These are phyloP conservation scores for Synergus laeviventris DNA, from an alignment of 2,888 invertebrate genomes.

Conservation along the genomic window DNA sequence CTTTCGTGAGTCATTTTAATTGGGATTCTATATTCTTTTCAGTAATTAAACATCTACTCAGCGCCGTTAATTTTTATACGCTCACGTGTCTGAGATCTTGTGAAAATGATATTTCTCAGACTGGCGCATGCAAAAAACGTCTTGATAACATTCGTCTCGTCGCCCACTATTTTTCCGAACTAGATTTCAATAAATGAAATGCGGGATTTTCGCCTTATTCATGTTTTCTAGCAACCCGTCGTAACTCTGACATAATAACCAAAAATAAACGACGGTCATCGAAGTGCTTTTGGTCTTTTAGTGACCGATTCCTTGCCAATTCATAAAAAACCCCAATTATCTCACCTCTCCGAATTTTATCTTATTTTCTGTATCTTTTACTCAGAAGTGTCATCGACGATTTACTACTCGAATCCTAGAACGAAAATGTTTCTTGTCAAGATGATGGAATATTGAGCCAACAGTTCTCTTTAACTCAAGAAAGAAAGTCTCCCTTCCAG, in stretches of 20 bases:
- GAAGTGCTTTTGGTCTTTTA: neutral
- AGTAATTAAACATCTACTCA: slow-evolving; percentile 13
- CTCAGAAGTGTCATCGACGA: neutral
- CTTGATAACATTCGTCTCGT: neutral
- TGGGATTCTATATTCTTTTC: slow-evolving; percentile 5
- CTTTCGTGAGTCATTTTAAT: slow-evolving; percentile 22
- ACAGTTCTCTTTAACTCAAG: neutral
- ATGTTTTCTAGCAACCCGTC: neutral
- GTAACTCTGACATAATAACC: slow-evolving; percentile 50
- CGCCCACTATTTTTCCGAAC: slow-evolving; percentile 9
- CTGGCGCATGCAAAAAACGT: neutral
- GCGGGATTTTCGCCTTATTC: slow-evolving; percentile 48
- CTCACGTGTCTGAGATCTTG: neutral
- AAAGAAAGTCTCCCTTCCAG: too few relatives aligned
- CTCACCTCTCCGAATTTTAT: neutral
- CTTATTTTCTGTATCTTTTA: neutral
- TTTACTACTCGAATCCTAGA: neutral
- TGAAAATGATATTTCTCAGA: neutral
- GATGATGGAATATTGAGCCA: neutral
- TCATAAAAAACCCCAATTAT: neutral
- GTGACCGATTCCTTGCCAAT: neutral
- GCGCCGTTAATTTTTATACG: neutral
- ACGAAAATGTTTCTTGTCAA: neutral
- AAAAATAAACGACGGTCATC: slow-evolving; percentile 56
- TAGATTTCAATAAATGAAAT: neutral